phyloP scores from a whole-genome alignment of 2,888 invertebrate genomes.

The Dryobota labecula region DNA sequence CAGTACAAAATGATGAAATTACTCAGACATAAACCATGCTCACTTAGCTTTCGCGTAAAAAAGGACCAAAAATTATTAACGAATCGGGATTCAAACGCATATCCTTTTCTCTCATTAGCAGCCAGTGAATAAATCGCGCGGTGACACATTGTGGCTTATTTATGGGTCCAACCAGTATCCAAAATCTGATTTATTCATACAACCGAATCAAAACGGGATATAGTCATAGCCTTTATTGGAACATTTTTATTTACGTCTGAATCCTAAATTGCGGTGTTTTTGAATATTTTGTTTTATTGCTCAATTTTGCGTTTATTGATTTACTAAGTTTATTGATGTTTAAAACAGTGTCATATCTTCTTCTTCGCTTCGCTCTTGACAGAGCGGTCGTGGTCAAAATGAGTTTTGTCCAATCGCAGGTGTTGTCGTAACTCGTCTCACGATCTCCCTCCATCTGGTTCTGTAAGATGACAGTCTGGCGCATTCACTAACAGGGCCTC shows the following conservation, averaged over 20 bases:
- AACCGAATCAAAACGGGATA: constrained; percentile 34
- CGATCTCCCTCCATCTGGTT: no score
- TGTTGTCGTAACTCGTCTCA: no score
- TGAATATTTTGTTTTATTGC: constrained; percentile 12
- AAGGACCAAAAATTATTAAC: constrained; percentile 23
- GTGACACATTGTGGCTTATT: constrained; percentile 67
- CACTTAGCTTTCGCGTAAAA: constrained; percentile 44
- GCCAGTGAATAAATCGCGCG: constrained; percentile 64
- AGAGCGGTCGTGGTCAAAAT: no score
- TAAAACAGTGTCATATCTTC: constrained; percentile 9
- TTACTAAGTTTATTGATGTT: constrained; percentile 19
- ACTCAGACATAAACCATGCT: constrained; percentile 6
- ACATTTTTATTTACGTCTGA: constrained; percentile 46
- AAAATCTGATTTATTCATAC: constrained; percentile 59
- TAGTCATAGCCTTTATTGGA: constrained; percentile 43
- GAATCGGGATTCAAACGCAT: constrained; percentile 44
- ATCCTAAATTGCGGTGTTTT: constrained; percentile 25
- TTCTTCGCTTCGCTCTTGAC: no score
- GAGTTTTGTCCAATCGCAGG: no score
- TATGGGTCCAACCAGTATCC: constrained; percentile 46
- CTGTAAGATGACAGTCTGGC: no score
- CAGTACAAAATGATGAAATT: background rate
- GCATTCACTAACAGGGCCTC: no score
- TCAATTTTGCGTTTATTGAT: constrained; percentile 24
- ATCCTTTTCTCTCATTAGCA: constrained; percentile 68